A percentile compares a stretch with the other conserved stretches of the same genome.
These are phyloP conservation scores for Pherbina coryleti DNA, from an alignment of 2,888 invertebrate species.

Conservation along the genomic window DNA sequence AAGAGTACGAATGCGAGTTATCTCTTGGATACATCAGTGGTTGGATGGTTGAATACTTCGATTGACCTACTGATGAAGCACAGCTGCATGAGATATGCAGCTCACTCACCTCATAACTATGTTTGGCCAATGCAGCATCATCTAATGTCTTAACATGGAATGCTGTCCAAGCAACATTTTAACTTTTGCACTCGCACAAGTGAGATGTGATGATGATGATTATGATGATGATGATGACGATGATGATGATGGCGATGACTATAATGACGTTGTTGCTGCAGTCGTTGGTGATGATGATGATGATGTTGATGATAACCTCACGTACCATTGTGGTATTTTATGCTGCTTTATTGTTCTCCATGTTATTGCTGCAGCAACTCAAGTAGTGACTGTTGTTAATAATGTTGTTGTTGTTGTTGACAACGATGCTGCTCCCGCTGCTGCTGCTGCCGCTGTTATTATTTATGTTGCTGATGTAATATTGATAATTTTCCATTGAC, in stretches of 20 bases:
- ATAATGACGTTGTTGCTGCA: too few species aligned
- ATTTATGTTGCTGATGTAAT: not conserved
- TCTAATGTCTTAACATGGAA: not conserved
- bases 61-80: not conserved
- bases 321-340: not conserved
- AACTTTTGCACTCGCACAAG: too few species aligned
- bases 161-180: constrained; percentile 6
- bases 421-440: not conserved
- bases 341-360: not conserved
- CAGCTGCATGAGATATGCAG: not conserved
- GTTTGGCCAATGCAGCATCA: not conserved
- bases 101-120: not conserved
- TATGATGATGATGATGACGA: too few species aligned
- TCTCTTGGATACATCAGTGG: not conserved
- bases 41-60: not conserved
- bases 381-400: not conserved
- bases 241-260: too few species aligned
- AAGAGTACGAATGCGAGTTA: not conserved
- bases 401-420: constrained; percentile 2
- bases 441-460: not conserved
- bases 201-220: too few species aligned
- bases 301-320: constrained; percentile 1
- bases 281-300: not conserved
- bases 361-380: not conserved
- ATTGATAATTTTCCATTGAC: not conserved